Evolutionary conservation across 2,888 invertebrate genomes (phyloP), one percentile per base, ranked within the genome.

Genomic region (Drosophila mimica): DNA sequence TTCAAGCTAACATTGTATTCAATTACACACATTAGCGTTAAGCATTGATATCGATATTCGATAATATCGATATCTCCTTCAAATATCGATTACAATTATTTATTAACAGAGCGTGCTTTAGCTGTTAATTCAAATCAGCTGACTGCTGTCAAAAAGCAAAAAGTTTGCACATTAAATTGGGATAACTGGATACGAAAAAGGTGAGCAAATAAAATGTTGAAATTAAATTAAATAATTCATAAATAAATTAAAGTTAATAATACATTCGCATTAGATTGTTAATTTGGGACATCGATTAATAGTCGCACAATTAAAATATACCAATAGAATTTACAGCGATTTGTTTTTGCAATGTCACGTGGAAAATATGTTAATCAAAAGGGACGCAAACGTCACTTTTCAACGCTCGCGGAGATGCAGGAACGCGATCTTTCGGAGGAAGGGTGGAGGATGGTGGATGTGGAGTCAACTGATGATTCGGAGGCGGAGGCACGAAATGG

Each of bases 381-480:
- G 93, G 99, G 99, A 66, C 96, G 97, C 82, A 96, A 96, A 92
- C 97, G 99, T 90, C 96, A 97, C 92, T 99, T 99, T 92, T 98
- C 99, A 36, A 97, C 97, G 92, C 98, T 97, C 7, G 98, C 98
- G 91, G 98, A 98, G 92, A 93, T 99, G 87, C 97, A 97, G 63
- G 75, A 81, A 4, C 78, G 79, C 54, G 89, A 86, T 4, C 89
- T 86, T 2, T 25, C 25, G 25, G 25, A 25, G 25, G 25, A 25
- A 25, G 1, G 25, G 25, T 25, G 25, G 25, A 25, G 25, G 25
- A 25, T n/a, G n/a, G n/a, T n/a, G 8, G 38, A 38, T 38, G 17
- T 25, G 46, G 15, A 46, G 25, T 25, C 25, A 25, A 25, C 25
- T 25, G 46, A 25, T 25, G 25, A 4, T 15, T 15, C 20, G 49